These are phyloP conservation scores for Zaprionus africanus DNA, from an alignment of 1,140 invertebrate genomes.

Conservation along the genomic window DNA sequence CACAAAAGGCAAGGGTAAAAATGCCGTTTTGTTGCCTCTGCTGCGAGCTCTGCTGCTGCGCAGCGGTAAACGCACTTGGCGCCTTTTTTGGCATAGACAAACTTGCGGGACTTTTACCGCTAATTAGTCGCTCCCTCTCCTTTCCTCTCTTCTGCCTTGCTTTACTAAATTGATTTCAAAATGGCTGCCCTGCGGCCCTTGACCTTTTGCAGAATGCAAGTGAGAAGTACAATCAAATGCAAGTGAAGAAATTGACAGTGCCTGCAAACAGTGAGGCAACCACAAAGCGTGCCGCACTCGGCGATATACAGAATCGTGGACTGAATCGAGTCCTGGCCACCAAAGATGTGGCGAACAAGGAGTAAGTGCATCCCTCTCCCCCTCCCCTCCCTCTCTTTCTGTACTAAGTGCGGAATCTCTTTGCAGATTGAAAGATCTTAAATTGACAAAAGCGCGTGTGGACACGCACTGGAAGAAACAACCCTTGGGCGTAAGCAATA, in stretches of 20 bases:
- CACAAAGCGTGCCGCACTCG: conserved; percentile 78
- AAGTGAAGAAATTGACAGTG: conserved; percentile 75
- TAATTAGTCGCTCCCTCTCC: conserved; percentile 22
- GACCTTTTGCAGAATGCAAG: conserved; percentile 64
- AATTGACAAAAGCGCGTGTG: conserved; percentile 77
- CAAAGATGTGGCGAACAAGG: conserved; percentile 74
- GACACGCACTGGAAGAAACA: conserved; percentile 82
- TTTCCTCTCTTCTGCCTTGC: neutral
- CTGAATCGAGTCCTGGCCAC: conserved; percentile 47
- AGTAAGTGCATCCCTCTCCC: conserved; percentile 55
- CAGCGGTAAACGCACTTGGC: conserved; percentile 55
- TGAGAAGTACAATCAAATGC: conserved; percentile 68
- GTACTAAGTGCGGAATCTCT: neutral
- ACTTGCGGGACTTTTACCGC: conserved; percentile 55
- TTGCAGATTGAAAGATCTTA: conserved; percentile 67
- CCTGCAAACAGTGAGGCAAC: conserved; percentile 58
- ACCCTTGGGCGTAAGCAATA: conserved; percentile 43
- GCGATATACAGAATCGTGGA: conserved; percentile 80
- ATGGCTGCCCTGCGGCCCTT: conserved; percentile 50
- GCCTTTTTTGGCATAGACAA: conserved; percentile 44
- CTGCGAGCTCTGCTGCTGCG: conserved; percentile 14
- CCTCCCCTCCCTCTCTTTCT: too few species aligned
- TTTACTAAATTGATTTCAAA: conserved; percentile 35
- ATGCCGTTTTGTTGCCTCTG: conserved; percentile 59
- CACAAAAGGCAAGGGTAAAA: conserved; percentile 36